Evolutionary conservation across 2,888 invertebrate genomes (phyloP).

Genomic region (Hanleya hanleyi): DNA sequence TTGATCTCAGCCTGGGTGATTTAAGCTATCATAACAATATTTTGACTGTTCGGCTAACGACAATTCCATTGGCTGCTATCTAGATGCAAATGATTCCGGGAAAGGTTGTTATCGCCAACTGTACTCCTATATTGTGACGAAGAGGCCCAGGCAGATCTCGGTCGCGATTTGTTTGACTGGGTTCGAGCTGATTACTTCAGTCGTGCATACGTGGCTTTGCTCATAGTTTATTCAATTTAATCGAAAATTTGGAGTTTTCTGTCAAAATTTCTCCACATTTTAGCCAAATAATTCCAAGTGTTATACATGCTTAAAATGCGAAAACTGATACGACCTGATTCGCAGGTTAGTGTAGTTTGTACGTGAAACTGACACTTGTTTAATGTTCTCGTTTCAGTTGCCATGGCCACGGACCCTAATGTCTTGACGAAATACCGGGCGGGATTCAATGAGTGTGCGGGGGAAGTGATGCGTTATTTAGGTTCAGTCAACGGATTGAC

Average conservation of each 20-base stretch:
- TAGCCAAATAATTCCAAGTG: background rate
- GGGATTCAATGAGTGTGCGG: slow-evolving; percentile 63
- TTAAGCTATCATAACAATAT: too few species aligned
- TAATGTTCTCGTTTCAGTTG: background rate
- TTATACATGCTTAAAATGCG: too few species aligned
- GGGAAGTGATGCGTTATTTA: slow-evolving; percentile 66
- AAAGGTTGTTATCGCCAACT: too few species aligned
- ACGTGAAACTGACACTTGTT: background rate
- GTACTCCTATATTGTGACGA: too few species aligned
- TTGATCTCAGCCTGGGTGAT: too few species aligned
- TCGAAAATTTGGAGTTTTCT: background rate
- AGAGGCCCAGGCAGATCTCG: too few species aligned
- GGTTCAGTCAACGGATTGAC: slow-evolving; percentile 55
- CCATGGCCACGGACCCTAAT: slow-evolving; percentile 1
- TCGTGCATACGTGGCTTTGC: background rate
- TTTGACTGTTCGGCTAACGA: background rate
- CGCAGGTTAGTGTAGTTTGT: too few species aligned
- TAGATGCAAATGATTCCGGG: background rate
- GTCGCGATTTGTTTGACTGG: too few species aligned
- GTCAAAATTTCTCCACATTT: background rate
- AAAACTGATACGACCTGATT: too few species aligned
- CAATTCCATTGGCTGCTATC: background rate
- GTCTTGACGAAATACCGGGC: slow-evolving; percentile 30
- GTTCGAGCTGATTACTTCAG: background rate
- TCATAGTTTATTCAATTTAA: background rate